Evolutionary conservation across 2,888 invertebrate species (phyloP), one percentile per base, ranked within the genome.

Genomic region (Eupeodes luniger): DNA sequence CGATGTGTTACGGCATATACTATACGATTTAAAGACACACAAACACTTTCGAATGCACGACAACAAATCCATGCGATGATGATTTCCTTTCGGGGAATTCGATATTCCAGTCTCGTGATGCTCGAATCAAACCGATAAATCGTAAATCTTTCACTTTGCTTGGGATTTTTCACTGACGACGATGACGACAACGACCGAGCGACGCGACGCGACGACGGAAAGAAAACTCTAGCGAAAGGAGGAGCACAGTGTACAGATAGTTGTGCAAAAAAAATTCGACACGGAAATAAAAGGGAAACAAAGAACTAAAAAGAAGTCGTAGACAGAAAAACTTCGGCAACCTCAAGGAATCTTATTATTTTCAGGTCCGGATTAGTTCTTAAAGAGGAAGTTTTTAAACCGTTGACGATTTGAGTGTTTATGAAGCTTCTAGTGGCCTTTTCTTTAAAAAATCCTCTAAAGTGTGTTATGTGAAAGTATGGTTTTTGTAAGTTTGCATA

Each of bases 141-240:
- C 90, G 90, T 90, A 90, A 90, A 90, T 90, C 90, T 90, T 90
- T 90, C 90, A 90, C 90, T 90, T 90, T 90, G 78, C 82, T 83
- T 81, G 75, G 69, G 88, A 85, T 86, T 84, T 89, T 90, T 89
- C 81, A 57, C 72, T 81, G 80, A 75, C 62, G 81, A 51, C n/a
- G 76, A 66, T 47, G 47, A 67, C 47, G 74, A 78, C 79, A 27
- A 27, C 27, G 59, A 70, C 74, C 55, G 78, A 76, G 27, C 59
- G 80, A 19, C 19, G 19, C 19, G 19, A 19, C 0, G 19, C 1
- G 19, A 44, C 61, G n/a, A 61, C 62, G 81, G 80, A 69, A 75
- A 64, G 76, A 79, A 82, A 79, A 72, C 78, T 59, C 75, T 74
- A 84, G n/a, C 64, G 59, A 81, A 81, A 76, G 69, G 85, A 74